Evolutionary conservation across 2,797 vertebrate species (phyloP).

Genomic region (Tachyglossus aculeatus): DNA sequence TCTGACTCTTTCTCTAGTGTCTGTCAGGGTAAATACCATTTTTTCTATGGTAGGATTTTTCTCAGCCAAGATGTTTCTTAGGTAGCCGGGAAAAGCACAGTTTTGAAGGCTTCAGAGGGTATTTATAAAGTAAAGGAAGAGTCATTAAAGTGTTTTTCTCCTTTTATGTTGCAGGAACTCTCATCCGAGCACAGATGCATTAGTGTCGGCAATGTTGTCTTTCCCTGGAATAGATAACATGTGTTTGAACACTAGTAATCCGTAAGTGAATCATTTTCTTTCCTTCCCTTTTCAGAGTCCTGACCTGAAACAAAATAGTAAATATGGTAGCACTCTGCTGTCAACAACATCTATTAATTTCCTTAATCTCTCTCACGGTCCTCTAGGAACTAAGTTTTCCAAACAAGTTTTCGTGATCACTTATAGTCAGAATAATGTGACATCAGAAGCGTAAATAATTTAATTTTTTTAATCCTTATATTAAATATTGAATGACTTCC

Average conservation of each 20-base stretch:
- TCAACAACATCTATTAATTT: not conserved
- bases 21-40: not conserved
- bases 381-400: no score
- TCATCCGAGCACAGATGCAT: conserved; percentile 74
- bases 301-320: conserved; percentile 1
- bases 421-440: no score
- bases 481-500: not conserved
- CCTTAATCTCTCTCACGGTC: not conserved
- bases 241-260: conserved; percentile 77
- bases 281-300: not conserved
- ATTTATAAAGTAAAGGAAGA: not conserved
- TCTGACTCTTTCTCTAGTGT: not conserved
- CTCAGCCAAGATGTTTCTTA: not conserved
- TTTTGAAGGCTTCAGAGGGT: not conserved
- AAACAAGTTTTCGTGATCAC: no score
- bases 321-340: not conserved
- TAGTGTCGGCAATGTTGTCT: conserved; percentile 84
- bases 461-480: not conserved
- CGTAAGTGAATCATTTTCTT: conserved; percentile 63
- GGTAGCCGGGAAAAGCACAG: not conserved
- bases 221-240: conserved; percentile 88
- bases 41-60: not conserved
- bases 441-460: no score
- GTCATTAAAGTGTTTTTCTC: not conserved
- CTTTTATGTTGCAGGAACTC: conserved; percentile 77